Conservation (phyloP, 2,888 invertebrate genomes). For the Scaeva pyrastri region DNA sequence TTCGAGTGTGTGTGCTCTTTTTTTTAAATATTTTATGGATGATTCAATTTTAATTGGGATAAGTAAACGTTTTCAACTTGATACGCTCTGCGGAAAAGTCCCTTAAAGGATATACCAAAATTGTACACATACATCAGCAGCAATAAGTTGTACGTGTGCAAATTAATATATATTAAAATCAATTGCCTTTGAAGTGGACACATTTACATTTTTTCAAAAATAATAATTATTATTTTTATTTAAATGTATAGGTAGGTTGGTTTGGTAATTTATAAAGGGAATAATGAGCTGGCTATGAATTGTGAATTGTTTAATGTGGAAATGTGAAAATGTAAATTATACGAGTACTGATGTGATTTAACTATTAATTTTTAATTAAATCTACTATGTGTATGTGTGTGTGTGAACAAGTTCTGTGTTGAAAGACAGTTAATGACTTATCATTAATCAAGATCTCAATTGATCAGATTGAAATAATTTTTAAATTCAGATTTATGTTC, state of each 20-base stretch:
- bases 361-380: conserved; percentile 8
- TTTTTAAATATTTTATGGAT: not conserved
- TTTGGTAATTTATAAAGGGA: conserved; percentile 12
- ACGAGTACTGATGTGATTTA: not conserved
- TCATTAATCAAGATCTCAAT: conserved; percentile 4
- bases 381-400: not conserved
- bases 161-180: not conserved
- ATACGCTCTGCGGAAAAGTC: conserved; percentile 31
- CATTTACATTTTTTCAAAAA: not conserved
- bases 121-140: not conserved
- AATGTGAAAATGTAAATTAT: not conserved
- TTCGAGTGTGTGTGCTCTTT: not conserved
- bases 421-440: not conserved
- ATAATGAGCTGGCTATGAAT: not conserved
- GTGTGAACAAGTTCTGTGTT: not conserved
- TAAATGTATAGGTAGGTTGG: not conserved
- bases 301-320: not conserved
- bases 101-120: conserved; percentile 27
- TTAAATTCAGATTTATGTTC: not conserved
- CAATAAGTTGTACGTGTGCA: not conserved
- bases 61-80: conserved; percentile 37
- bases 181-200: conserved; percentile 19
- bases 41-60: conserved; percentile 33
- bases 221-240: not conserved
- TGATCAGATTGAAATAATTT: not conserved